Conservation (phyloP, 2,113 vertebrate species). For the Poecile atricapillus region DNA sequence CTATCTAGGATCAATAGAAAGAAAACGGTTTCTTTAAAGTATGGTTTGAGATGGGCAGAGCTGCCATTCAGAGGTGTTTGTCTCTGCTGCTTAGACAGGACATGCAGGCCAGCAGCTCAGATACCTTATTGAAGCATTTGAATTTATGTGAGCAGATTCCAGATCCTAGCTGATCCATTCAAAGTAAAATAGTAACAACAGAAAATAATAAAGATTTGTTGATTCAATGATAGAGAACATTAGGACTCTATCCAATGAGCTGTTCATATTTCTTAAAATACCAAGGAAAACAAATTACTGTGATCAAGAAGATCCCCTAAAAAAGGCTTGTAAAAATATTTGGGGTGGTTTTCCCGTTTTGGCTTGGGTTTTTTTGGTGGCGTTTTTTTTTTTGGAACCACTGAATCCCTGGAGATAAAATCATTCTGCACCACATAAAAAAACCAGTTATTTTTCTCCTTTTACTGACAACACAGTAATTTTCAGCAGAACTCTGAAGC, state of each 20-base stretch:
- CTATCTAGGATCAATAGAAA: background rate
- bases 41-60: background rate
- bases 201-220: background rate
- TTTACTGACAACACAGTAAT: background rate
- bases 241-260: background rate
- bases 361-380: background rate
- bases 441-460: background rate
- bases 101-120: background rate
- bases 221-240: background rate
- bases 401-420: background rate
- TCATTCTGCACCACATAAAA: background rate
- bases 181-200: background rate
- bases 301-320: background rate
- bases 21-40: background rate
- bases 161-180: background rate
- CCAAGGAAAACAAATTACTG: background rate
- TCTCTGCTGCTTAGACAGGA: background rate
- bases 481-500: background rate
- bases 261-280: background rate
- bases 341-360: background rate
- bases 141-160: background rate
- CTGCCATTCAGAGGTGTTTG: background rate
- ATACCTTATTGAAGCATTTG: background rate
- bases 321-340: background rate
- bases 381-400: background rate